Conservation (phyloP, 1,140 invertebrate species). For the Choristoneura fumiferana region DNA sequence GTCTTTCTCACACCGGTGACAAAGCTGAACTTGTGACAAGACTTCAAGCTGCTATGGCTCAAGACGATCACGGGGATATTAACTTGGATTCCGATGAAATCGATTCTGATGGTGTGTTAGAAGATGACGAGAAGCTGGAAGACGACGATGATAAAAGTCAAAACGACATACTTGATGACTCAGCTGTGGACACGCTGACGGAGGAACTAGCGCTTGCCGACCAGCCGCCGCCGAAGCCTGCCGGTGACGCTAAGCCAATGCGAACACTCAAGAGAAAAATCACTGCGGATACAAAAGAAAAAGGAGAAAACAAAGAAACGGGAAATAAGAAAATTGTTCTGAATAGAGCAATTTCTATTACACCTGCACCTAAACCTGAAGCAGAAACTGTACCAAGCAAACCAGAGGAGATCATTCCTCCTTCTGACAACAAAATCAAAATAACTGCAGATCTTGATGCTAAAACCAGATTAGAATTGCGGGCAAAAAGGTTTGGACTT, state of each 20-base stretch:
- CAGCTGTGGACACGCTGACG: conserved; percentile 57
- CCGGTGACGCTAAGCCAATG: conserved; percentile 45
- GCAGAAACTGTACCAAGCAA: conserved; percentile 32
- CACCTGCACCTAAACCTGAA: conserved; percentile 47
- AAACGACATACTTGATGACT: conserved; percentile 70
- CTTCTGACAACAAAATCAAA: conserved; percentile 59
- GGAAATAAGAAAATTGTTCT: conserved; percentile 81
- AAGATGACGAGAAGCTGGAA: conserved; percentile 70
- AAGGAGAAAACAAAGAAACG: conserved; percentile 50
- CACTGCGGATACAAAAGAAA: conserved; percentile 44
- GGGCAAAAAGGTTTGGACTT: conserved; percentile 89
- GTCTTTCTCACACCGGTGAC: conserved; percentile 85
- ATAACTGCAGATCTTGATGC: conserved; percentile 81
- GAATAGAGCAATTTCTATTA: conserved; percentile 81
- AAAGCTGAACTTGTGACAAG: conserved; percentile 89
- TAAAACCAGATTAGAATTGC: conserved; percentile 86
- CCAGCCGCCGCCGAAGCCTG: conserved; percentile 30
- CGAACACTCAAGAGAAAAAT: conserved; percentile 67
- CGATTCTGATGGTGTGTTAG: conserved; percentile 76
- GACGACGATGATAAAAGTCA: conserved; percentile 78
- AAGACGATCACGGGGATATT: conserved; percentile 67
- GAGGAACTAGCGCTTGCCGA: conserved; percentile 71
- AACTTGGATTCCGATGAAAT: conserved; percentile 71
- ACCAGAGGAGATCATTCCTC: conserved; percentile 38
- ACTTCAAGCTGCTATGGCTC: conserved; percentile 82